Percentiles rank a stretch among this genome's conserved stretches.
phyloP scores from a whole-genome alignment of 2,797 vertebrate genomes.

The Lepidocolaptes lacrymiger region DNA sequence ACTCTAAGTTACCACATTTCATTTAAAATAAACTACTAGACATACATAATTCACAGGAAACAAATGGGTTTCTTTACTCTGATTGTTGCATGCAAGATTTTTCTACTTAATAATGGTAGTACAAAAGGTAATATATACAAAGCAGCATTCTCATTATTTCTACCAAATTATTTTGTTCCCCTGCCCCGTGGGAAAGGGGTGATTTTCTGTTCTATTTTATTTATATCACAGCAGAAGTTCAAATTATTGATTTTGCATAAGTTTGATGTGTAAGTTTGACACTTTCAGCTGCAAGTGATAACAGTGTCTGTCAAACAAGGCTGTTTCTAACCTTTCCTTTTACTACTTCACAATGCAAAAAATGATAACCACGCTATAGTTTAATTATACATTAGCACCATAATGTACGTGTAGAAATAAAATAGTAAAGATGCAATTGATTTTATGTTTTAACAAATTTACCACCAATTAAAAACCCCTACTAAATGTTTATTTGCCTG shows the following conservation, averaged over 20 bases:
- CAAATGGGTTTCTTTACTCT: background rate
- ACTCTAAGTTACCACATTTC: background rate
- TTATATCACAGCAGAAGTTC: background rate
- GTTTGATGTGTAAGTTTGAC: background rate
- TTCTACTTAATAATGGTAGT: background rate
- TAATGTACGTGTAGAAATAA: background rate
- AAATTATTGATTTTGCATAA: background rate
- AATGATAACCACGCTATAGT: background rate
- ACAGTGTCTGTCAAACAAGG: background rate
- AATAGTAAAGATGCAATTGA: background rate
- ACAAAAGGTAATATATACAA: background rate
- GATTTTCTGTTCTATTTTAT: background rate
- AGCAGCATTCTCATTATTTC: background rate
- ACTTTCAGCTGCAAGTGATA: background rate
- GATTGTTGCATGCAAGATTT: background rate
- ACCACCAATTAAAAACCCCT: background rate
- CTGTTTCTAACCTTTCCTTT: background rate
- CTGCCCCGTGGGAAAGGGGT: rapidly evolving
- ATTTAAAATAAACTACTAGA: background rate
- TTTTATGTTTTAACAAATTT: background rate
- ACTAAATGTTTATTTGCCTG: background rate
- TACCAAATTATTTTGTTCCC: background rate
- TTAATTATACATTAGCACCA: background rate
- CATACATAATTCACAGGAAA: background rate
- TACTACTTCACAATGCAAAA: background rate